Evolutionary conservation across 2,797 vertebrate genomes (phyloP).

Genomic region (Cetoscarus ocellatus): DNA sequence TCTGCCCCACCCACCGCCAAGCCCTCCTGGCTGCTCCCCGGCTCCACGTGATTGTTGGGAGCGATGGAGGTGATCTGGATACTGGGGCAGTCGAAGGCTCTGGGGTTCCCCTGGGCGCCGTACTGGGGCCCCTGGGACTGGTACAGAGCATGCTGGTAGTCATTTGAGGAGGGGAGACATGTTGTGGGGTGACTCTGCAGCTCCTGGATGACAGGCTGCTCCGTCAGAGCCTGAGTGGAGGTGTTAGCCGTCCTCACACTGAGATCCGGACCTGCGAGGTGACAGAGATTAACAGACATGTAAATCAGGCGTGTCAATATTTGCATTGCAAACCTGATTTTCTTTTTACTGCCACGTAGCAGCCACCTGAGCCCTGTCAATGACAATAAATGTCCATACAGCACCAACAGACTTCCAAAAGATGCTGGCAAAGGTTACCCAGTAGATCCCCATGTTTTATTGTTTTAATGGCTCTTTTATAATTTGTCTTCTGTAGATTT

Average conservation of each 20-base stretch:
- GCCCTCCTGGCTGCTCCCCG: slow-evolving; percentile 30
- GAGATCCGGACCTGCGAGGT: slow-evolving; percentile 83
- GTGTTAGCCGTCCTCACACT: slow-evolving; percentile 86
- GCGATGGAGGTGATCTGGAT: slow-evolving; percentile 92
- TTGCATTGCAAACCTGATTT: slow-evolving; percentile 50
- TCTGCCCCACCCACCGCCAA: slow-evolving; percentile 50
- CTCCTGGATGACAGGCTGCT: slow-evolving; percentile 86
- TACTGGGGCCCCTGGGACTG: slow-evolving; percentile 84
- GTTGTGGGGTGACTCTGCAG: slow-evolving; percentile 76
- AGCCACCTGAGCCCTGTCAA: background rate
- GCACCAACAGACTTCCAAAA: background rate
- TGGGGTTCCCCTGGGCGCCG: slow-evolving; percentile 82
- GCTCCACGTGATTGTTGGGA: slow-evolving; percentile 70
- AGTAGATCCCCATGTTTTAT: background rate
- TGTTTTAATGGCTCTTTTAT: too few relatives aligned
- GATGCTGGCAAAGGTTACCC: background rate
- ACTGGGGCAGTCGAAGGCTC: slow-evolving; percentile 95
- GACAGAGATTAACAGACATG: slow-evolving; percentile 26
- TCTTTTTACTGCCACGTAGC: background rate
- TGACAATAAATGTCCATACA: background rate
- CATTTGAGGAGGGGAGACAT: slow-evolving; percentile 78
- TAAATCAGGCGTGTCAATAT: slow-evolving; percentile 24
- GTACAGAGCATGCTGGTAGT: slow-evolving; percentile 77
- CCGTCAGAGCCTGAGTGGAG: slow-evolving; percentile 84
- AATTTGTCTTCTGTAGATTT: too few relatives aligned